phyloP scores from a whole-genome alignment of 2,797 vertebrate species.

The Pangasius macronema region DNA sequence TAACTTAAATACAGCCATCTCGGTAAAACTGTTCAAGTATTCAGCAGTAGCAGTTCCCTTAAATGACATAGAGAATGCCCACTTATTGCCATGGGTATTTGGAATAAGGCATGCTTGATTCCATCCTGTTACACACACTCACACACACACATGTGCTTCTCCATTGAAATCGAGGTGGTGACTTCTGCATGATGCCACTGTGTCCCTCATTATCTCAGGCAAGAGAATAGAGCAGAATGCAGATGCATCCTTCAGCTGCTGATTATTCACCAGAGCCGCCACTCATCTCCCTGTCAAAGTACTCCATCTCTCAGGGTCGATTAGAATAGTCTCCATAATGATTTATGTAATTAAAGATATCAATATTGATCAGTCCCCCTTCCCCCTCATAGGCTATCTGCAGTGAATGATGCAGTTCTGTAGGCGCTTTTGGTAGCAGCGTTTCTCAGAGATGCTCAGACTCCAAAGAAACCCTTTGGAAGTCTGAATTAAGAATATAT shows the following conservation, averaged over 20 bases:
- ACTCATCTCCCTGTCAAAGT: conserved; percentile 46
- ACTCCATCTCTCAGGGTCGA: conserved; percentile 31
- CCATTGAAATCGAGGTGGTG: conserved; percentile 45
- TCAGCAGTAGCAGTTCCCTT: conserved; percentile 24
- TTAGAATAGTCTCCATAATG: conserved; percentile 50
- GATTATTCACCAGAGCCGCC: conserved; percentile 49
- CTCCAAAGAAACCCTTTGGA: conserved; percentile 1
- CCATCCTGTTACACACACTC: conserved; percentile 2
- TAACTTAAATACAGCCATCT: conserved; percentile 20
- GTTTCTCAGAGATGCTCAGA: background rate
- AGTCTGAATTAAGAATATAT: conserved; percentile 11
- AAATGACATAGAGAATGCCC: conserved; percentile 23
- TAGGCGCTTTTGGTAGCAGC: background rate
- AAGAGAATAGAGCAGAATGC: conserved; percentile 53
- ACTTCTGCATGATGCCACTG: conserved; percentile 32
- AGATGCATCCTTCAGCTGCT: conserved; percentile 38
- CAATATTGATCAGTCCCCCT: conserved; percentile 38
- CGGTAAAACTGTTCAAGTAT: conserved; percentile 16
- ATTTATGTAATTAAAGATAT: conserved; percentile 56
- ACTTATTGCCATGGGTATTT: conserved; percentile 7
- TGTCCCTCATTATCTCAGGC: conserved; percentile 53
- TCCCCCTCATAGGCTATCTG: conserved; percentile 2
- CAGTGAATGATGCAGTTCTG: conserved; percentile 21
- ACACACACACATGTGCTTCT: conserved; percentile 26
- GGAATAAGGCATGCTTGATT: conserved; percentile 25